Conservation (phyloP, 1,140 invertebrate genomes). For the Muscidifurax raptorellus region DNA sequence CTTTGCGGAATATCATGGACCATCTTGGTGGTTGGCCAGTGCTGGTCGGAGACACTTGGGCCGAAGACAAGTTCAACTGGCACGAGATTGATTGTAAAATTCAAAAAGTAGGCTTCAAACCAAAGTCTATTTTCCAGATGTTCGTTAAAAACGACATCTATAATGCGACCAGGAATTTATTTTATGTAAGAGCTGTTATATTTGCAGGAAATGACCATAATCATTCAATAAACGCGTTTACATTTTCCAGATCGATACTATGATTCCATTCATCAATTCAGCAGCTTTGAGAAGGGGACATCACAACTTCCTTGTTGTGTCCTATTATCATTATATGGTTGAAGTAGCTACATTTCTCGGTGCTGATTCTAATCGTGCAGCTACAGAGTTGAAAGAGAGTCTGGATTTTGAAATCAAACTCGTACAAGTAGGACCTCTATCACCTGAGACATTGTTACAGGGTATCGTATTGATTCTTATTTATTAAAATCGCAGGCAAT, state of each 20-base stretch:
- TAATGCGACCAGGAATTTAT: background rate
- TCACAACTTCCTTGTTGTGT: background rate
- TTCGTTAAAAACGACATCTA: background rate
- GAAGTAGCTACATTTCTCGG: background rate
- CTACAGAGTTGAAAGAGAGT: background rate
- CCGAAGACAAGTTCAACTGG: background rate
- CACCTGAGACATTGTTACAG: no score
- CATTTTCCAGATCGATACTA: background rate
- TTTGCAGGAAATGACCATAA: background rate
- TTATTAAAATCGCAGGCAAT: background rate
- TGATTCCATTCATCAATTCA: background rate
- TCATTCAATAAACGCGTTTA: no score
- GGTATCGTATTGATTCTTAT: background rate
- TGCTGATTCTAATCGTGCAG: background rate
- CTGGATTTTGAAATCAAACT: background rate
- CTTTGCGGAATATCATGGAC: background rate
- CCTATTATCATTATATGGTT: background rate
- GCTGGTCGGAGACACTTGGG: constrained; percentile 12
- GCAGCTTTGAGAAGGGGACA: background rate
- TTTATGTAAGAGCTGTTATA: background rate
- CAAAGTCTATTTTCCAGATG: constrained; percentile 1
- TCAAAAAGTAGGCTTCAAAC: background rate
- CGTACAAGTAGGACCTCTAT: background rate
- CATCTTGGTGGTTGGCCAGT: constrained; percentile 26
- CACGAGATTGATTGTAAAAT: background rate